These are phyloP conservation scores for Sphaerophoria rueppellii DNA, from an alignment of 2,888 invertebrate genomes.

Conservation along the genomic window DNA sequence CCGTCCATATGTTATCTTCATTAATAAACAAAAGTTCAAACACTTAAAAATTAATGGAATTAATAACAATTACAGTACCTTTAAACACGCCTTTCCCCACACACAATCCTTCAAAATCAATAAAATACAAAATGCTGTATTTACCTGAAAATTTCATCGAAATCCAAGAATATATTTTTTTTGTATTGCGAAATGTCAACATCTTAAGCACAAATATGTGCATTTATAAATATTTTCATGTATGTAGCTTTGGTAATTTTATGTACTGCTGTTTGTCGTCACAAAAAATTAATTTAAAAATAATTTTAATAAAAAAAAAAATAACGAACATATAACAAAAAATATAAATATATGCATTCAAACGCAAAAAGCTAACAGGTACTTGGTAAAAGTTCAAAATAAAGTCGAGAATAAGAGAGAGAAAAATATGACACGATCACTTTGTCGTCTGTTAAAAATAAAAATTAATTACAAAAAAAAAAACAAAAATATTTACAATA, in stretches of 20 bases:
- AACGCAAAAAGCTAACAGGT: background rate
- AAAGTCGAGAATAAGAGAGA: constrained; percentile 7
- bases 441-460: background rate
- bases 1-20: constrained; percentile 33
- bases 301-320: constrained; percentile 1
- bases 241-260: constrained; percentile 5
- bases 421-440: constrained; percentile 24
- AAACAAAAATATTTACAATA: constrained; percentile 50
- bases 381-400: constrained; percentile 26
- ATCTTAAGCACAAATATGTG: background rate
- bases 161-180: background rate
- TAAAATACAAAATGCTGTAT: background rate
- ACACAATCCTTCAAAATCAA: background rate
- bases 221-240: constrained; percentile 13
- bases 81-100: constrained; percentile 10
- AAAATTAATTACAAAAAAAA: background rate
- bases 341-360: background rate
- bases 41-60: background rate
- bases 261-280: constrained; percentile 37
- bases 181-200: background rate
- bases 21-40: background rate
- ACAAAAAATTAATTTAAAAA: constrained; percentile 8
- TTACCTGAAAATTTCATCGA: background rate
- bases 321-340: background rate
- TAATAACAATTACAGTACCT: constrained; percentile 19